Percentiles rank a stretch among this genome's conserved stretches.
Evolutionary conservation across 2,888 invertebrate genomes (phyloP).

Genomic region (Gasteruption jaculator): DNA sequence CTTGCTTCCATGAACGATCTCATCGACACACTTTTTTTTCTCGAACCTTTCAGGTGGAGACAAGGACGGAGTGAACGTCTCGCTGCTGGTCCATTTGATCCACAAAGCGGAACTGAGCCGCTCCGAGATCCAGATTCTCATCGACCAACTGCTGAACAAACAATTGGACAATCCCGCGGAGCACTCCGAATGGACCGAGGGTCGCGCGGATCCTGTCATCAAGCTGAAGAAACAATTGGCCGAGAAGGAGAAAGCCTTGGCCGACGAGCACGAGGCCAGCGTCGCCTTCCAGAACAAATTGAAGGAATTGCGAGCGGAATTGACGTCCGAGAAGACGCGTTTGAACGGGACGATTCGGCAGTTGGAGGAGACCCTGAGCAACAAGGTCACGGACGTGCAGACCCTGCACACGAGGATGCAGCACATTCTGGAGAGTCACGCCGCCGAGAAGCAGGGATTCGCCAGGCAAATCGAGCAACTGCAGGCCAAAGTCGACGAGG

Average conservation of each 20-base stretch:
- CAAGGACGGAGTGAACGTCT: conserved; percentile 66
- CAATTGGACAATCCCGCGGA: conserved; percentile 70
- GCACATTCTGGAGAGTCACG: conserved; percentile 56
- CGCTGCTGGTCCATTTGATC: conserved; percentile 68
- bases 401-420: conserved; percentile 61
- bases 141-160: conserved; percentile 84
- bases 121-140: conserved; percentile 82
- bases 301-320: conserved; percentile 69
- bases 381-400: conserved; percentile 60
- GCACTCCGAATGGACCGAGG: conserved; percentile 84
- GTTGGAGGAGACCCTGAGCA: conserved; percentile 57
- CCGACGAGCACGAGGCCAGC: conserved; percentile 72
- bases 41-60: conserved; percentile 65
- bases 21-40: too few relatives aligned
- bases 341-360: conserved; percentile 55
- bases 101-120: conserved; percentile 79
- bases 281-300: conserved; percentile 73
- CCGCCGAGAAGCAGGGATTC: conserved; percentile 61
- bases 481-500: conserved; percentile 60
- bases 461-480: conserved; percentile 62
- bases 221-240: conserved; percentile 83
- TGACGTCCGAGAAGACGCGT: conserved; percentile 65
- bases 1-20: too few relatives aligned
- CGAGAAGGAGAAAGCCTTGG: conserved; percentile 75
- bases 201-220: conserved; percentile 78